Conservation (phyloP, 2,113 vertebrate species). For the Recurvirostra avosetta region DNA sequence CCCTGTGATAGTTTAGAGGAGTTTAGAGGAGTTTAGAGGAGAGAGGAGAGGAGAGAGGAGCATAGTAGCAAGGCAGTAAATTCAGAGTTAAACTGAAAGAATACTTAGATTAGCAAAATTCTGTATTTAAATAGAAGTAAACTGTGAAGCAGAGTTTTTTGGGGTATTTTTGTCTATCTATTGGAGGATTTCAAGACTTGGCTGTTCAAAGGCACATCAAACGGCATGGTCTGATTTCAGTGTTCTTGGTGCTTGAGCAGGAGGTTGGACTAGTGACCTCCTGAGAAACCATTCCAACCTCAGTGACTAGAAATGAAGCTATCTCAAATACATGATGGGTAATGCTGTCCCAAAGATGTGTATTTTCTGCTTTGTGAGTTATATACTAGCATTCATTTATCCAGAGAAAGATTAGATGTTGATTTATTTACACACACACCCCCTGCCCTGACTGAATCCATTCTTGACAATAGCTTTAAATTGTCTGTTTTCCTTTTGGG, state of each 20-base stretch:
- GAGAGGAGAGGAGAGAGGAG: background rate
- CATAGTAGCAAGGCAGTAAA: background rate
- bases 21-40: too few species aligned
- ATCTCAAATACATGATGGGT: background rate
- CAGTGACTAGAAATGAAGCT: background rate
- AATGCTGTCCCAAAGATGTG: background rate
- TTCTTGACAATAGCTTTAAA: background rate
- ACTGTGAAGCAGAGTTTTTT: background rate
- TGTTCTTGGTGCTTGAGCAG: background rate
- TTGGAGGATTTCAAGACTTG: background rate
- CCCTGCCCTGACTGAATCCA: fast-evolving
- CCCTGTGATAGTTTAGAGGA: background rate
- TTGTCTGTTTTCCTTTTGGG: background rate
- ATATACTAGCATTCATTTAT: background rate
- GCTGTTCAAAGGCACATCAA: background rate
- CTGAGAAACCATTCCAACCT: background rate
- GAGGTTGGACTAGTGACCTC: background rate
- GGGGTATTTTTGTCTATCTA: fast-evolving
- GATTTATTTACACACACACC: background rate
- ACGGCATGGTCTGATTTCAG: background rate
- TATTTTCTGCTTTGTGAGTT: background rate
- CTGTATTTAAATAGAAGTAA: background rate
- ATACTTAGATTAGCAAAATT: background rate
- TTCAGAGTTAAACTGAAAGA: background rate
- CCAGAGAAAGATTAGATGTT: background rate